These are phyloP conservation scores for Pollenia angustigena DNA, from an alignment of 2,888 invertebrate species.

Conservation along the genomic window DNA sequence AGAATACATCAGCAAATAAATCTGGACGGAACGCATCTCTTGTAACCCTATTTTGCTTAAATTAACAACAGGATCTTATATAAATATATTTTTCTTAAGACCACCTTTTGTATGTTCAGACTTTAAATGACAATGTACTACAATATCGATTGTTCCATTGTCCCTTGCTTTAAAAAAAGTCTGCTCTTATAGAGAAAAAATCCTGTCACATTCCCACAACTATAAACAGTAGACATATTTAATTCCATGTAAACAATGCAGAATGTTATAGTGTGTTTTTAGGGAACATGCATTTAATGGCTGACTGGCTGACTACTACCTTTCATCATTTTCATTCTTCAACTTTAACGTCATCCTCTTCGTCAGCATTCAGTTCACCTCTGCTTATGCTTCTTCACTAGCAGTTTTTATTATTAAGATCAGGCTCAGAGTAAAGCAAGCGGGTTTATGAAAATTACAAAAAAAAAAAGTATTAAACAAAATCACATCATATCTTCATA, in stretches of 20 bases:
- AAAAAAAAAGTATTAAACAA: slow-evolving; percentile 21
- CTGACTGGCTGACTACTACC: slow-evolving; percentile 47
- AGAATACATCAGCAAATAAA: too few species aligned
- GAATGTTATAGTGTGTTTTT: slow-evolving; percentile 22
- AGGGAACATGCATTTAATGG: slow-evolving; percentile 46
- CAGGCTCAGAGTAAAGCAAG: not conserved
- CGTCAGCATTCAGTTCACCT: slow-evolving; percentile 29
- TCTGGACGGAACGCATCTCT: too few species aligned
- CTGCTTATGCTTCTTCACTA: not conserved
- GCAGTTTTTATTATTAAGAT: slow-evolving; percentile 37
- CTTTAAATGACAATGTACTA: too few species aligned
- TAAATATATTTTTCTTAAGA: too few species aligned
- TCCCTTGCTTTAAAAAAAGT: too few species aligned
- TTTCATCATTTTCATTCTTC: slow-evolving; percentile 52
- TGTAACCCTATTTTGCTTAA: too few species aligned
- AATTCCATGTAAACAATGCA: slow-evolving; percentile 43
- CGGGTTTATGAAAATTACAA: not conserved
- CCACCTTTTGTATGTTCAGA: too few species aligned
- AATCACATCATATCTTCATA: slow-evolving; percentile 56
- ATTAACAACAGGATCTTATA: too few species aligned
- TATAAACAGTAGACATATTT: not conserved
- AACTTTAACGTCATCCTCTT: slow-evolving; percentile 9
- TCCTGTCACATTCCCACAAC: not conserved
- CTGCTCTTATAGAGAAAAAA: too few species aligned
- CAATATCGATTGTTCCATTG: too few species aligned